phyloP scores from a whole-genome alignment of 2,113 vertebrate species.

The Heteronetta atricapilla region DNA sequence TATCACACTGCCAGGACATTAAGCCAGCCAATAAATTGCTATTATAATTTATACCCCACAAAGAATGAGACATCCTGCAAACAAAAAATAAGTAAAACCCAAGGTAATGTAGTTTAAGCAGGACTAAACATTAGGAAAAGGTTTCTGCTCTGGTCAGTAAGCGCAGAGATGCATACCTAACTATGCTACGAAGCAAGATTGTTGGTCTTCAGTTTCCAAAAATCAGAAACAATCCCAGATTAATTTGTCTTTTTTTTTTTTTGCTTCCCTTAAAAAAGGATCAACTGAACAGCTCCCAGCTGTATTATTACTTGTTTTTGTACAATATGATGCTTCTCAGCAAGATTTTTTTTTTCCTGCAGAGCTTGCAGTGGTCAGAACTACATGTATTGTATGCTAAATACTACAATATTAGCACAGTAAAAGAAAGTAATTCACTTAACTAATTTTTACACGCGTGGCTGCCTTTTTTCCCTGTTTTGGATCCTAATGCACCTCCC shows the following conservation, averaged over 20 bases:
- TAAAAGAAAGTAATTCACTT: background rate
- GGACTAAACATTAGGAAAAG: background rate
- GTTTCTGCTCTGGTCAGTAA: background rate
- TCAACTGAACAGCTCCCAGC: background rate
- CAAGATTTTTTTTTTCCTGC: background rate
- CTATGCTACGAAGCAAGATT: background rate
- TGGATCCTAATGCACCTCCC: accelerated
- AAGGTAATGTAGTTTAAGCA: background rate
- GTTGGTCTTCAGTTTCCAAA: background rate
- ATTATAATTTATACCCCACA: background rate
- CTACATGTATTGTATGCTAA: background rate
- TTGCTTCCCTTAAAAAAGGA: background rate
- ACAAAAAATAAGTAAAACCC: accelerated
- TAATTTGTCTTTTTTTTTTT: background rate
- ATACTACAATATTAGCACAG: background rate
- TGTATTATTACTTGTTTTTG: background rate
- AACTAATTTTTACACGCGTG: background rate
- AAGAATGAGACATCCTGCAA: background rate
- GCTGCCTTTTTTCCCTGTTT: background rate
- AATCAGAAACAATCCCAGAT: background rate
- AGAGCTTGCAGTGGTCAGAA: background rate
- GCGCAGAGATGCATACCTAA: background rate
- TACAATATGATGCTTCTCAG: background rate
- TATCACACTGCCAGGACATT: background rate
- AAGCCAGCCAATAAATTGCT: background rate